Base-by-base conservation (phyloP, 30 jellyfish, hydroid and myxozoan genomes). In the Pelagia noctiluca region DNA sequence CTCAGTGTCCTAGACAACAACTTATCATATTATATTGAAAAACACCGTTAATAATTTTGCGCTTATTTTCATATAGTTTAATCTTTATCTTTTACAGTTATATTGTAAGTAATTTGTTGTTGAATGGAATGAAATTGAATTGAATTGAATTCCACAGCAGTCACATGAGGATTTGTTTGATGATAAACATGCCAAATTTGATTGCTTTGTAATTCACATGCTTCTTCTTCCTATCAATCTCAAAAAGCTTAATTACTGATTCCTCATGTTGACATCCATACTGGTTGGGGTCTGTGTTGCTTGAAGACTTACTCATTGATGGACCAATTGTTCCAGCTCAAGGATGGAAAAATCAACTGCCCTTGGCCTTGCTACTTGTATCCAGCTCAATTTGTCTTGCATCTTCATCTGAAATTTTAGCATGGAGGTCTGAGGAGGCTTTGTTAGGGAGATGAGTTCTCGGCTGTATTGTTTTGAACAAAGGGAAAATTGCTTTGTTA, bases 241-340 rank as follows among this genome's bases (percentile, higher is more conserved):
- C 88, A 76, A 76, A 76, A 37, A 76, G 66, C 77, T 76, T 76
- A 52, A 76, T 76, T 76, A 77, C 88, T 30, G 76, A 29, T 46
- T 60, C 75, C 77, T 76, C 88, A 37, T 76, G 88, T 32, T 60
- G 63, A 60, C 88, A 76, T 76, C 77, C 88, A 76, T 76, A 76
- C 88, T 77, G 88, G 67, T 38, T 60, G 38, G 80, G 88, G n/a
- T 77, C 69, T 54, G 88, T 52, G 78, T 52, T 63, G 62, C 88
- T 77, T 77, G 88, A 78, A 32, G 76, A 38, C 73, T 77, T 31
- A 36, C 88, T 54, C 68, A 60, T 60, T n/a, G 80, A 77, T 52
- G 88, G 79, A 35, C 78, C 88, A 77, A 77, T 77, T 28, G 79
- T 54, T 52, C 80, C 88, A 32, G 88, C 80, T 60, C 80, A 36